Base-by-base conservation (phyloP, 2,797 vertebrate genomes). In the Melanotaenia boesemani region DNA sequence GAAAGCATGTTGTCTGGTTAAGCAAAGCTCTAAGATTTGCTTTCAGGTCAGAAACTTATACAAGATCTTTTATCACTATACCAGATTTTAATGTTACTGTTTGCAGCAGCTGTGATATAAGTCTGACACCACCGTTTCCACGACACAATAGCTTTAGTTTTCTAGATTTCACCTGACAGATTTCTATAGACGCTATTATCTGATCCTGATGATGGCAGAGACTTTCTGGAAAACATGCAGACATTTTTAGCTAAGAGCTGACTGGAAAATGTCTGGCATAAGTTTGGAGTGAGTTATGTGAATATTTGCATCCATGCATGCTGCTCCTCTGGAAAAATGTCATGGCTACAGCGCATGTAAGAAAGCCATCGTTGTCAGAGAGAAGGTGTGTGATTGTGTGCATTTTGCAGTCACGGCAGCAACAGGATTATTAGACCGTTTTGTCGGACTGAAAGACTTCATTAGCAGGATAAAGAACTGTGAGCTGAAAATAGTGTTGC, bases 401-500 rank as follows among this genome's bases (percentile, higher is more conserved):
- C 12, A 20, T n/a, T 20, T 37, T 8, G 30, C 30, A 52, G 46
- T 16, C 32, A 65, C 20, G 18, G 64, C 16, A 48, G 44, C 1
- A 48, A 20, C 16, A 20, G 44, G 44, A 18, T 48, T 48, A 41
- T 56, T 56, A 41, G 4, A 24, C 22, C 2, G 34, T 56, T 67
- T 44, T 9, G 34, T 67, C 22, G 10, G 34, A 67, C 64, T 20
- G 22, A 56, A 15, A 12, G 32, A 36, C 30, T 46, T 65, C 20
- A 24, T 36, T 34, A 50, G 32, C 15, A 1, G 26, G 48, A 54
- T 66, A 22, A 64, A 52, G 44, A 65, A 37, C 32, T 22, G 18
- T 20, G 8, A 66, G 48, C 63, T 54, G 63, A 37, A 66, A 65
- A 36, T 52, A 26, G 48, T 2, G 63, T 34, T 36, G 6, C 20